phyloP scores from a whole-genome alignment of 2,113 vertebrate species.

The Otus sunia region DNA sequence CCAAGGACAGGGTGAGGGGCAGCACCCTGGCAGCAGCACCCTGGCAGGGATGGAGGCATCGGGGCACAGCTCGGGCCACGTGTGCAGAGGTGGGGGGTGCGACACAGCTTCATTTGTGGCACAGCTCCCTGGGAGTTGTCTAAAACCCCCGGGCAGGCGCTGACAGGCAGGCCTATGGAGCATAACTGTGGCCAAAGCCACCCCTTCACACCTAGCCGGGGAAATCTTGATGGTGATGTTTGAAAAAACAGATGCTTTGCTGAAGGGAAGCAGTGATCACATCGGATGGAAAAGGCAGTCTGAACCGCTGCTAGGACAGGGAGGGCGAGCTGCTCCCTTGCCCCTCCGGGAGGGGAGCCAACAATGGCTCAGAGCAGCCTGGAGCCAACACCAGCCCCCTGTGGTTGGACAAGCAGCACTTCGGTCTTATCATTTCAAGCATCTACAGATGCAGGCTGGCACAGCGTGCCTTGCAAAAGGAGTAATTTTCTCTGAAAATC shows the following conservation, averaged over 20 bases:
- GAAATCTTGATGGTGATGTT: neutral
- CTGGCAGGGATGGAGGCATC: rapidly evolving
- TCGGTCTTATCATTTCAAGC: neutral
- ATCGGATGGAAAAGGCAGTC: neutral
- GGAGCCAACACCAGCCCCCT: neutral
- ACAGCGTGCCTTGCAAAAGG: neutral
- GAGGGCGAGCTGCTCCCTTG: neutral
- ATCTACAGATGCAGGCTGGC: neutral
- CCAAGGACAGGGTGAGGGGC: rapidly evolving
- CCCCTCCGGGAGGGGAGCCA: rapidly evolving
- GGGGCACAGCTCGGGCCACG: rapidly evolving
- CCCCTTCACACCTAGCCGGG: rapidly evolving
- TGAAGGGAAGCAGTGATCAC: neutral
- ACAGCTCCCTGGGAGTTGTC: neutral
- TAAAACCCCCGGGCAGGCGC: rapidly evolving
- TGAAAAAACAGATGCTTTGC: neutral
- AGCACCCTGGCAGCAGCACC: neutral
- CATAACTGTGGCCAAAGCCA: neutral
- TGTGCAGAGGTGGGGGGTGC: neutral
- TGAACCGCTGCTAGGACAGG: neutral
- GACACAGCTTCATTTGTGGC: neutral
- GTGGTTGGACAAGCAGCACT: rapidly evolving
- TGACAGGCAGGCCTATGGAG: neutral
- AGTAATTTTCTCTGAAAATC: neutral
- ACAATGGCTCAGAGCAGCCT: neutral